phyloP scores from a whole-genome alignment of 2,888 invertebrate genomes.

The Drosophila paramelanica region DNA sequence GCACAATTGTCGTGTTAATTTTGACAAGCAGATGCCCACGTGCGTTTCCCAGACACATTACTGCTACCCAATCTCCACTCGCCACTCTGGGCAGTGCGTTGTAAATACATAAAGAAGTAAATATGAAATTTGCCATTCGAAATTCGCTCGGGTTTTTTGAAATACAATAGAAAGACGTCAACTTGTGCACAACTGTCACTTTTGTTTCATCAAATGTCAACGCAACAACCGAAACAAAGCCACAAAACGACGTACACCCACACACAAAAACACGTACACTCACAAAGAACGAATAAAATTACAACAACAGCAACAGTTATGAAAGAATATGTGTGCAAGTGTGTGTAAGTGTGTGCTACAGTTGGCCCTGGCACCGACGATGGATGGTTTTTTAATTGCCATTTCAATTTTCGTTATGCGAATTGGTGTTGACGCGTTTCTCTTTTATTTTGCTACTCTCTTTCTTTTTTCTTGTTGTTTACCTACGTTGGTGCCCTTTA shows the following conservation, averaged over 20 bases:
- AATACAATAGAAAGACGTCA: conserved; percentile 73
- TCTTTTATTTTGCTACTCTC: conserved; percentile 14
- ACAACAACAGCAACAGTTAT: conserved; percentile 64
- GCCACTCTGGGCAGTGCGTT: not conserved
- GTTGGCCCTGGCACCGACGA: conserved; percentile 71
- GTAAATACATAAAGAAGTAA: conserved; percentile 14
- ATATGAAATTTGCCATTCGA: conserved; percentile 57
- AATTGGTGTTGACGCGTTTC: conserved; percentile 46
- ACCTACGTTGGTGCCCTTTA: conserved; percentile 24
- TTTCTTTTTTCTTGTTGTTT: conserved; percentile 15
- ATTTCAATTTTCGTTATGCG: conserved; percentile 78
- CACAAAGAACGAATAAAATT: conserved; percentile 71
- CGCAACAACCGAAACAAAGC: conserved; percentile 80
- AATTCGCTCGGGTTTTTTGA: conserved; percentile 25
- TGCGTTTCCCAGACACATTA: conserved; percentile 36
- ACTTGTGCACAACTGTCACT: conserved; percentile 78
- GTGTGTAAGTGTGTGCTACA: conserved; percentile 25
- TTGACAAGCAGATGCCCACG: conserved; percentile 78
- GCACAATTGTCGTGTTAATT: conserved; percentile 76
- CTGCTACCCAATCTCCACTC: not conserved
- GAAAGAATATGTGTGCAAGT: conserved; percentile 8
- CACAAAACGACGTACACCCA: conserved; percentile 68
- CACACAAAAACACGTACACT: conserved; percentile 8
- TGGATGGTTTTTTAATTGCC: conserved; percentile 79
- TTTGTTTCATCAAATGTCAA: conserved; percentile 81